phyloP scores from a whole-genome alignment of 2,888 invertebrate genomes.

The Shargacucullia verbasci region DNA sequence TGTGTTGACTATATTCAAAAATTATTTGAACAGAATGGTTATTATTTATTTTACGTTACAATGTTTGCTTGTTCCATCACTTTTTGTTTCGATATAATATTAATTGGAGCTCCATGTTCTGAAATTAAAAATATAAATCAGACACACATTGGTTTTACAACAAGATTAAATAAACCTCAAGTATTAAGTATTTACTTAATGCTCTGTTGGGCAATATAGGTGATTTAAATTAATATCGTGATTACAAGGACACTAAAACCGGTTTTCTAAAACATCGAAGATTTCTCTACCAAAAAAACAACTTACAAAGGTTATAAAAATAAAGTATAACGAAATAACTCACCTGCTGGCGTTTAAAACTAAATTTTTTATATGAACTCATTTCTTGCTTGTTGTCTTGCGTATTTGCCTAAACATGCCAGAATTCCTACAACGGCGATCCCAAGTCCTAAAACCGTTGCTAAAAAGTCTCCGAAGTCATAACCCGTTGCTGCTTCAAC shows the following conservation, averaged over 20 bases:
- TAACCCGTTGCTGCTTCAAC: constrained; percentile 88
- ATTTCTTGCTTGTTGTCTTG: constrained; percentile 89
- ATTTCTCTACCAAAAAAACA: constrained; percentile 8
- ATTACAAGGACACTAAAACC: constrained; percentile 41
- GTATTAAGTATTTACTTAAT: neutral
- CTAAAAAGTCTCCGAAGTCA: constrained; percentile 92
- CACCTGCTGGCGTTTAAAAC: constrained; percentile 42
- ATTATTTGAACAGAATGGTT: constrained; percentile 40
- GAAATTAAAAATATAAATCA: constrained; percentile 24
- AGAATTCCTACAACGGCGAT: constrained; percentile 90
- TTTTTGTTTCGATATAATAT: constrained; percentile 10
- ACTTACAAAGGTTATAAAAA: neutral
- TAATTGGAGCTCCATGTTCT: constrained; percentile 20
- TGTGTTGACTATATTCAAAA: constrained; percentile 20
- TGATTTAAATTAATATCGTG: constrained; percentile 20
- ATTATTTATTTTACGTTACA: constrained; percentile 21
- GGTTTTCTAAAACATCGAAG: constrained; percentile 20
- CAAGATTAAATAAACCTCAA: neutral
- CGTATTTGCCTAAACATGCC: constrained; percentile 92
- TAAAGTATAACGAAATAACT: constrained; percentile 11
- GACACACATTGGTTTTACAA: neutral
- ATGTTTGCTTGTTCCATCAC: constrained; percentile 7
- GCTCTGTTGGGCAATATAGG: constrained; percentile 10
- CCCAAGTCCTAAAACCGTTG: constrained; percentile 90
- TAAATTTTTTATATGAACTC: constrained; percentile 86